These are phyloP conservation scores for Phaethornis superciliosus DNA, from an alignment of 2,113 vertebrate genomes.

Conservation along the genomic window DNA sequence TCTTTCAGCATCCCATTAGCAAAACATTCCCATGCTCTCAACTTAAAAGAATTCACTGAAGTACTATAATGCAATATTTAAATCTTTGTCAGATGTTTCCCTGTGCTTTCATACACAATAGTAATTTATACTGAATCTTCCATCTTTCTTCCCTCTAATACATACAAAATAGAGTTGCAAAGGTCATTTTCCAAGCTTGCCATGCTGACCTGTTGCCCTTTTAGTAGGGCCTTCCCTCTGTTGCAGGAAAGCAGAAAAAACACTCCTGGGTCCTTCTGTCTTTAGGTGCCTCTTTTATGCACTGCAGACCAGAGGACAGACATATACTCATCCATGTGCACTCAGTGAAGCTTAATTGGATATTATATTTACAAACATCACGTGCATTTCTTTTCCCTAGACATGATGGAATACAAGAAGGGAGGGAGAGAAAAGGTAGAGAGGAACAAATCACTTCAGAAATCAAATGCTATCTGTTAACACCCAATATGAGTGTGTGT, in stretches of 20 bases:
- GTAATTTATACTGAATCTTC: conserved; percentile 5
- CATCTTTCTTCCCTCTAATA: neutral
- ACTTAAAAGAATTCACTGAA: conserved; percentile 28
- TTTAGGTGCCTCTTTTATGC: neutral
- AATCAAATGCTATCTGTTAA: neutral
- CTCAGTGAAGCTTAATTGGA: neutral
- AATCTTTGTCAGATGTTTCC: neutral
- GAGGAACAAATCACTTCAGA: neutral
- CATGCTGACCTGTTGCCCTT: neutral
- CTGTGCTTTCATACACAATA: neutral
- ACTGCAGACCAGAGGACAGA: fast-evolving
- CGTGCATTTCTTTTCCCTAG: neutral
- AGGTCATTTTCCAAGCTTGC: neutral
- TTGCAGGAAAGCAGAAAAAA: neutral
- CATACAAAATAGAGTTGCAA: neutral
- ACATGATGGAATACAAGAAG: neutral
- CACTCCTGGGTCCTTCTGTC: neutral
- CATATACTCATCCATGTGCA: neutral
- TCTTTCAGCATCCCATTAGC: conserved; percentile 44
- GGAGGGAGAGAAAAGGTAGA: neutral
- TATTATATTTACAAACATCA: neutral
- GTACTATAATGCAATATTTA: conserved; percentile 29
- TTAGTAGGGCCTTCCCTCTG: neutral
- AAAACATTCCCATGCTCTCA: neutral
- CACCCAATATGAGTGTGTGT: neutral